phyloP scores from a whole-genome alignment of 1,140 invertebrate genomes.

The Pseudomyrmex gracilis region DNA sequence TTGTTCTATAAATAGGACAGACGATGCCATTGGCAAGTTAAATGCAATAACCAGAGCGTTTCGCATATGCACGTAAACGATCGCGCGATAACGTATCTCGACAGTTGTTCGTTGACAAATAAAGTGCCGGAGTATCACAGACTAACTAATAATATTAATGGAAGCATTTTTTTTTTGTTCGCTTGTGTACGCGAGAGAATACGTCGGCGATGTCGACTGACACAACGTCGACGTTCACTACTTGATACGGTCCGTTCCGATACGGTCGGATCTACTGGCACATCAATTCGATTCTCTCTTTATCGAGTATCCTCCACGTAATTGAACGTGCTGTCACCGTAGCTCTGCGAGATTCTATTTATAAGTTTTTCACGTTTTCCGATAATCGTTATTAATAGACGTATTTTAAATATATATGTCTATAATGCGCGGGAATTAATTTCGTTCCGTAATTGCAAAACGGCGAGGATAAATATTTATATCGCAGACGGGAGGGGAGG shows the following conservation, averaged over 20 bases:
- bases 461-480: not conserved
- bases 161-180: conserved; percentile 14
- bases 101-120: conserved; percentile 38
- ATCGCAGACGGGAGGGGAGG: not conserved
- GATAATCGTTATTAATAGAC: conserved; percentile 29
- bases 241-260: conserved; percentile 11
- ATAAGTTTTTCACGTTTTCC: conserved; percentile 26
- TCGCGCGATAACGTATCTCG: conserved; percentile 8
- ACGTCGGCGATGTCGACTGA: conserved; percentile 5
- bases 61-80: not conserved
- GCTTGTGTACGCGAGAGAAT: not conserved
- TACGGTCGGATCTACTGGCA: not conserved
- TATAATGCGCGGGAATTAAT: conserved; percentile 16
- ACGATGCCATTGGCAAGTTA: not conserved
- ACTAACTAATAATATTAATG: conserved; percentile 26
- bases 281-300: conserved; percentile 33
- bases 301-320: conserved; percentile 32
- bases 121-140: not conserved
- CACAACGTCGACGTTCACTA: conserved; percentile 43
- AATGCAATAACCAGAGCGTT: not conserved
- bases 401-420: conserved; percentile 24
- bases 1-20: not conserved
- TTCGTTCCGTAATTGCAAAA: not conserved
- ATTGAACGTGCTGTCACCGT: conserved; percentile 22
- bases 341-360: not conserved